Evolutionary conservation across 2,113 vertebrate species (phyloP).

Genomic region (Pelmatolapia mariae): DNA sequence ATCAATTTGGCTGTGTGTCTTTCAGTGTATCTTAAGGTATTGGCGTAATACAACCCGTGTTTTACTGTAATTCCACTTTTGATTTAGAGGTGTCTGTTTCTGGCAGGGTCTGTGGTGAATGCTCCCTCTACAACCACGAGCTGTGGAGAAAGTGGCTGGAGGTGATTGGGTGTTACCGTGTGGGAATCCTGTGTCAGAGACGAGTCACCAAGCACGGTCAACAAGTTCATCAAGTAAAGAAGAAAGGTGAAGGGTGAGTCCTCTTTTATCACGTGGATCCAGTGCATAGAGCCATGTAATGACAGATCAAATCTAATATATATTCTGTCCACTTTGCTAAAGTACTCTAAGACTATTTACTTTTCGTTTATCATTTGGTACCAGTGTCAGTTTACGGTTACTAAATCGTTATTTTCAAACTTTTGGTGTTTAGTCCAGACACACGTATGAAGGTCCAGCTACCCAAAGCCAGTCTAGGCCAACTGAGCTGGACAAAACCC

Average conservation of each 20-base stretch:
- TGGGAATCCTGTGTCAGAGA: constrained; percentile 7
- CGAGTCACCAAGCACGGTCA: background rate
- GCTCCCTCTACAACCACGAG: background rate
- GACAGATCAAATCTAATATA: background rate
- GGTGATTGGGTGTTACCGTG: constrained; percentile 17
- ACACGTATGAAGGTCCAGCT: background rate
- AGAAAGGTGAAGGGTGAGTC: background rate
- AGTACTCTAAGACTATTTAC: background rate
- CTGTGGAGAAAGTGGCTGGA: constrained; percentile 9
- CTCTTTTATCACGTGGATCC: background rate
- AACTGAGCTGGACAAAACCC: constrained; percentile 44
- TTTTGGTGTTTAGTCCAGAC: background rate
- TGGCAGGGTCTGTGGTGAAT: constrained; percentile 15
- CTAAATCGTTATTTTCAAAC: background rate
- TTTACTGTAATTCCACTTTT: constrained; percentile 56
- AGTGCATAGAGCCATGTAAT: background rate
- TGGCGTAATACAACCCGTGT: constrained; percentile 33
- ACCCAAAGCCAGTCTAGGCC: constrained; percentile 12
- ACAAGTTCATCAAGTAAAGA: constrained; percentile 11
- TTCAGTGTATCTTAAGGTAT: constrained; percentile 32
- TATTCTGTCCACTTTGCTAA: background rate
- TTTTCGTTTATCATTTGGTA: background rate
- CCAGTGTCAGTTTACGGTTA: background rate
- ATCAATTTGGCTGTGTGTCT: constrained; percentile 49
- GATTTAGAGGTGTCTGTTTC: constrained; percentile 56